A percentile compares a stretch with the other conserved stretches of the same genome.
Conservation (phyloP, 2,888 invertebrate species). For the Aporophyla nigra region DNA sequence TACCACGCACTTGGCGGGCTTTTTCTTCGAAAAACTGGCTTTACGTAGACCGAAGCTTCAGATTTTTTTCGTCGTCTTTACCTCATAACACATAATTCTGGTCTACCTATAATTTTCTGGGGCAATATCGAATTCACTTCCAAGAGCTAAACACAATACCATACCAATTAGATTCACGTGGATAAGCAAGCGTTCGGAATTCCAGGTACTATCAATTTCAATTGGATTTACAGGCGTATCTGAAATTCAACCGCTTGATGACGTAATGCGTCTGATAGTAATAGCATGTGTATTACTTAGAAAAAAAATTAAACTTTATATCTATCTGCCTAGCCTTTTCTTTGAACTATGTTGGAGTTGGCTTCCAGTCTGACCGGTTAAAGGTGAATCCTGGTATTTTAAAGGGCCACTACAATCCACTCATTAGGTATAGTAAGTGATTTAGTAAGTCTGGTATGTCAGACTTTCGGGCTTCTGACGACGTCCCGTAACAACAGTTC, state of each 20-base stretch:
- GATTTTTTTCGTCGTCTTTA: no score
- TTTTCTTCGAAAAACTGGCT: neutral
- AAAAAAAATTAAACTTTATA: no score
- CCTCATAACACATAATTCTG: neutral
- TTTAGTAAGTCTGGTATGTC: no score
- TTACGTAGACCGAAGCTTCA: neutral
- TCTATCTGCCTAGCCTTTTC: no score
- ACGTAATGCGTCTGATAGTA: neutral
- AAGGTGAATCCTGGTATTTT: no score
- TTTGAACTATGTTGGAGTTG: no score
- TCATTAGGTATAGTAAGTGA: no score
- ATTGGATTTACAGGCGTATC: neutral
- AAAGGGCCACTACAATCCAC: no score
- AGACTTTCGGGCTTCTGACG: no score
- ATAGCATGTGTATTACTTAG: no score
- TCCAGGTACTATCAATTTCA: slow-evolving; percentile 33
- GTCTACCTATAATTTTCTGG: neutral
- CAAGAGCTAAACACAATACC: slow-evolving; percentile 11
- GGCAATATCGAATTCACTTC: neutral
- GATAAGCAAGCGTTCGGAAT: slow-evolving; percentile 18
- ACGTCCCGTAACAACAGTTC: no score
- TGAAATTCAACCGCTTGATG: neutral
- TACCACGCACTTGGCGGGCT: neutral
- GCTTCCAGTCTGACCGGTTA: no score
- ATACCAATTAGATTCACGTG: slow-evolving; percentile 21